Evolutionary conservation across 2,113 vertebrate genomes (phyloP).

Genomic region (Herpetotheres cachinnans): DNA sequence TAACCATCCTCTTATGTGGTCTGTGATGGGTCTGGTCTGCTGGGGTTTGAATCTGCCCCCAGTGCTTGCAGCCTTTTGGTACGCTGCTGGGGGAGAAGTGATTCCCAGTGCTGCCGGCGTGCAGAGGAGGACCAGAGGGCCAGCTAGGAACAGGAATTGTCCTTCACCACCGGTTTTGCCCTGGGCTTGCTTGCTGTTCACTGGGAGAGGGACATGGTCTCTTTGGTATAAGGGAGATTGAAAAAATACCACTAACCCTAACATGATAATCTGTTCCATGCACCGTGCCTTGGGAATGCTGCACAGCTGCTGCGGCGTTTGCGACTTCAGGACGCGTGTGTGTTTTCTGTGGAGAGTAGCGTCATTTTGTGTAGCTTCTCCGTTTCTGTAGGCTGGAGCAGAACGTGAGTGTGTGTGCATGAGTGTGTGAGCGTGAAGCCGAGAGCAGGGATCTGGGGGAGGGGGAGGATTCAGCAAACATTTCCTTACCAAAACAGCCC

Average conservation of each 20-base stretch:
- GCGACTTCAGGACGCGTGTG: rapidly evolving
- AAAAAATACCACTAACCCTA: background rate
- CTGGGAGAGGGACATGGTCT: background rate
- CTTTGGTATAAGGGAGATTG: background rate
- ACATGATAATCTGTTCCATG: rapidly evolving
- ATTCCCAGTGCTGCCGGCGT: background rate
- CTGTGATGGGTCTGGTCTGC: background rate
- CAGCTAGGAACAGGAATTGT: background rate
- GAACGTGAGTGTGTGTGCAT: background rate
- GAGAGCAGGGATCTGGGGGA: background rate
- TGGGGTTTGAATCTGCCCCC: background rate
- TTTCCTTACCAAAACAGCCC: slow-evolving; percentile 7
- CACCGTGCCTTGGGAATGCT: rapidly evolving
- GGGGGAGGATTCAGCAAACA: background rate
- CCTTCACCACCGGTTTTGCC: background rate
- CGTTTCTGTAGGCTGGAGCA: background rate
- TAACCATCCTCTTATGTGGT: rapidly evolving
- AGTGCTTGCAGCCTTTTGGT: background rate
- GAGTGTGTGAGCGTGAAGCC: rapidly evolving
- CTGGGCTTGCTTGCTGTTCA: background rate
- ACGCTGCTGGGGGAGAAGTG: background rate
- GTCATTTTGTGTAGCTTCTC: background rate
- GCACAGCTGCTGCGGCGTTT: rapidly evolving
- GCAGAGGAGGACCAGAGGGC: background rate
- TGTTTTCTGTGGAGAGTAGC: background rate